phyloP scores from a whole-genome alignment of 1,140 invertebrate species.

The Brachystomella parvula region DNA sequence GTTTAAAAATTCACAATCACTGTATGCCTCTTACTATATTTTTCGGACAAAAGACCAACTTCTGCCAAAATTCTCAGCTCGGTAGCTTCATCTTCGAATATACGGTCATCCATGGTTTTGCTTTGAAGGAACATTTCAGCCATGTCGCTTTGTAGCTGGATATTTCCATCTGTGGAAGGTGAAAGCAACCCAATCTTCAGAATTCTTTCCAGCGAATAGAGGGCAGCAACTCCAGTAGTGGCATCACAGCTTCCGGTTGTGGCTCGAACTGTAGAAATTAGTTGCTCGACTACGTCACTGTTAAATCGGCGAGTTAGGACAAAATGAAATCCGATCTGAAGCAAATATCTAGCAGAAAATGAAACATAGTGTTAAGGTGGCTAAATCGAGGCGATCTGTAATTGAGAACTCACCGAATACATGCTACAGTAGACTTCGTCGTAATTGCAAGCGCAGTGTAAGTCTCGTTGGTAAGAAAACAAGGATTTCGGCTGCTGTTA shows the following conservation, averaged over 20 bases:
- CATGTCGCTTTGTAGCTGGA: background rate
- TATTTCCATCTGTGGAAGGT: background rate
- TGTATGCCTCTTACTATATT: too few relatives aligned
- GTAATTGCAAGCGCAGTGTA: background rate
- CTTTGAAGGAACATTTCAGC: background rate
- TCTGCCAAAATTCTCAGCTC: too few relatives aligned
- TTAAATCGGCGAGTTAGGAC: constrained; percentile 2
- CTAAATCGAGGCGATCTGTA: background rate
- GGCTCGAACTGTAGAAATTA: background rate
- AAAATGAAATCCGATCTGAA: background rate
- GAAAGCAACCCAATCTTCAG: background rate
- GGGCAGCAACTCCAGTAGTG: background rate
- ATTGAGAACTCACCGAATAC: background rate
- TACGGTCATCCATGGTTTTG: background rate
- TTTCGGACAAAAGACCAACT: too few relatives aligned
- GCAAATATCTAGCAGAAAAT: background rate
- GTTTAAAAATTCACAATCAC: too few relatives aligned
- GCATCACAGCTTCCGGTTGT: background rate
- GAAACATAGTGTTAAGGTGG: too few relatives aligned
- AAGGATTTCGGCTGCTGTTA: background rate
- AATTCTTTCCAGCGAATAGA: background rate
- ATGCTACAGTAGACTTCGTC: background rate
- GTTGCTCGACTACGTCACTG: background rate
- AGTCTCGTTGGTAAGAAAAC: background rate
- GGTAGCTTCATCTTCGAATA: too few relatives aligned